Evolutionary conservation across 2,113 vertebrate genomes (phyloP).

Genomic region (Callionymus lyra): DNA sequence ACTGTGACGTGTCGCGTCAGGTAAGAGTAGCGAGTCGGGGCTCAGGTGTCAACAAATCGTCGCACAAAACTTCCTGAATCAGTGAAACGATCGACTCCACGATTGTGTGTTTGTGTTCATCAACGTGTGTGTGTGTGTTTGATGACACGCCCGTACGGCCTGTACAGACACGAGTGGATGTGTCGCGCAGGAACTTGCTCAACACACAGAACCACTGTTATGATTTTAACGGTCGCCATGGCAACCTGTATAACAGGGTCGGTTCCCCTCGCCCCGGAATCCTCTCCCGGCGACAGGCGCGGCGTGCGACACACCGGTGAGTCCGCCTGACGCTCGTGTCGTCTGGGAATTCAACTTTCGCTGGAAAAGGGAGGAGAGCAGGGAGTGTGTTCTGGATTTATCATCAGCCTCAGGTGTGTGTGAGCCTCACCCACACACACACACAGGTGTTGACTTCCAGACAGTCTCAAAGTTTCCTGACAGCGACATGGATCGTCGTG

Average conservation of each 20-base stretch:
- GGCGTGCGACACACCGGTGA: not conserved
- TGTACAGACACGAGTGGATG: slow-evolving; percentile 40
- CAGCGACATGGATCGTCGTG: slow-evolving; percentile 12
- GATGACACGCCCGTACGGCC: too few relatives aligned
- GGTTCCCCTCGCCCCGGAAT: not conserved
- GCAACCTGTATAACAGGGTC: slow-evolving; percentile 16
- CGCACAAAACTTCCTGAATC: too few relatives aligned
- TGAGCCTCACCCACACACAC: slow-evolving; percentile 36
- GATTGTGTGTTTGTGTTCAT: too few relatives aligned
- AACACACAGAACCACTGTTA: slow-evolving; percentile 3
- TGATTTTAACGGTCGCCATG: too few relatives aligned
- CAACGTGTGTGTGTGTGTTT: too few relatives aligned
- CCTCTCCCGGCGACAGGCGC: not conserved
- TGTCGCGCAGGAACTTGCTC: slow-evolving; percentile 19
- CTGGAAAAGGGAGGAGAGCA: slow-evolving; percentile 9
- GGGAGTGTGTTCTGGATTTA: too few relatives aligned
- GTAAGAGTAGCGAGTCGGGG: too few relatives aligned
- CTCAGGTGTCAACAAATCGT: too few relatives aligned
- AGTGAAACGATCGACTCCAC: too few relatives aligned
- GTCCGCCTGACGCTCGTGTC: not conserved
- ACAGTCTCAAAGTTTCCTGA: not conserved
- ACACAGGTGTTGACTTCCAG: slow-evolving; percentile 20
- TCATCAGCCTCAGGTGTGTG: slow-evolving; percentile 5
- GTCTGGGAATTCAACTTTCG: slow-evolving; percentile 28
- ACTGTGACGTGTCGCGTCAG: too few relatives aligned